These are phyloP conservation scores for Pseudomyrmex cubaensis DNA, from an alignment of 1,140 invertebrate species.

Conservation along the genomic window DNA sequence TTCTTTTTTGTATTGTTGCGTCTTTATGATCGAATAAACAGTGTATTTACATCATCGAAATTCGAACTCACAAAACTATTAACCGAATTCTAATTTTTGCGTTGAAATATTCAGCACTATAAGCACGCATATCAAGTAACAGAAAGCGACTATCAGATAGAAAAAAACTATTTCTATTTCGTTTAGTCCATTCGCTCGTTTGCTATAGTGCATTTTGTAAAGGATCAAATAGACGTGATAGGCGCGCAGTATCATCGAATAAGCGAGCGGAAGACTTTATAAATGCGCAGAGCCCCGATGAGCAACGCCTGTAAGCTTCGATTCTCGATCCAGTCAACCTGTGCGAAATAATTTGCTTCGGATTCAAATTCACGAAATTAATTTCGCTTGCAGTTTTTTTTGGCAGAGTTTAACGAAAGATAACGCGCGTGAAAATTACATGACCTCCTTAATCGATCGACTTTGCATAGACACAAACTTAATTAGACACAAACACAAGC, in stretches of 20 bases:
- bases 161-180: conserved; percentile 73
- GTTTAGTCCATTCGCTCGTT: conserved; percentile 56
- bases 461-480: too few relatives aligned
- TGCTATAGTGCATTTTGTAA: conserved; percentile 27
- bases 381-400: too few relatives aligned
- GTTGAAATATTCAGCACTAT: conserved; percentile 30
- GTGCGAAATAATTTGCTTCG: too few relatives aligned
- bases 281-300: too few relatives aligned
- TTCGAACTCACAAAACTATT: conserved; percentile 2
- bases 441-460: too few relatives aligned
- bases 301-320: not conserved
- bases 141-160: conserved; percentile 53
- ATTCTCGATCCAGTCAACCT: not conserved
- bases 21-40: too few relatives aligned
- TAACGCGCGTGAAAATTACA: too few relatives aligned
- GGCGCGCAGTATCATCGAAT: not conserved
- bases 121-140: conserved; percentile 47
- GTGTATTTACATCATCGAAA: not conserved
- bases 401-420: too few relatives aligned
- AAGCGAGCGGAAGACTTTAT: not conserved
- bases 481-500: too few relatives aligned
- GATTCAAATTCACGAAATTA: too few relatives aligned
- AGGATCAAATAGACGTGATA: conserved; percentile 11
- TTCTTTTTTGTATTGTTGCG: too few relatives aligned
- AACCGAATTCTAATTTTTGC: not conserved